Percentiles rank a stretch among this genome's conserved stretches.
These are phyloP conservation scores for Nomada fucata DNA, from an alignment of 2,888 invertebrate genomes.

Conservation along the genomic window DNA sequence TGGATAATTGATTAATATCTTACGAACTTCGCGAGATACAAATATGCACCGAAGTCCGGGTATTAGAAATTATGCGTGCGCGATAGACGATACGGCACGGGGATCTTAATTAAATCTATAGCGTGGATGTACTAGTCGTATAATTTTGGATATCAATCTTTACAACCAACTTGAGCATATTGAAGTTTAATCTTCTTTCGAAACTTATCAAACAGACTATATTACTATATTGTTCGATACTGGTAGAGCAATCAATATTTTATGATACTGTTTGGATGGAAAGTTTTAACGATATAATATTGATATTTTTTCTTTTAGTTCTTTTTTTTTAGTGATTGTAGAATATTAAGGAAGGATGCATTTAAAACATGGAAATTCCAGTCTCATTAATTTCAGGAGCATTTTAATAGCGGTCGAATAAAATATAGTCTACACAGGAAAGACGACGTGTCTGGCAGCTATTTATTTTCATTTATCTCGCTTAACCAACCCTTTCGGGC, in stretches of 20 bases:
- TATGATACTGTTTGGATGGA: no score
- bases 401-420: neutral
- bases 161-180: neutral
- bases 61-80: neutral
- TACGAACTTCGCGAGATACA: neutral
- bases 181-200: constrained; percentile 19
- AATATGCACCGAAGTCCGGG: neutral
- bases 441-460: constrained; percentile 51
- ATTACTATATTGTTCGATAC: no score
- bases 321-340: neutral
- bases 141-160: constrained; percentile 5
- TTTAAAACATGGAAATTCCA: no score
- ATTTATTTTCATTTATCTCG: constrained; percentile 73
- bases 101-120: constrained; percentile 3
- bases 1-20: neutral
- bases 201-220: constrained; percentile 15
- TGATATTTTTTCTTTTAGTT: neutral
- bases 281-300: no score
- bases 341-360: no score
- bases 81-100: neutral
- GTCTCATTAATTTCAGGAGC: neutral
- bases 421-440: neutral
- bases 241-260: no score
- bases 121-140: neutral
- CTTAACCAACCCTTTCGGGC: constrained; percentile 30